Conservation (phyloP, 2,797 vertebrate genomes). For the Neosilurus hyrtlii region DNA sequence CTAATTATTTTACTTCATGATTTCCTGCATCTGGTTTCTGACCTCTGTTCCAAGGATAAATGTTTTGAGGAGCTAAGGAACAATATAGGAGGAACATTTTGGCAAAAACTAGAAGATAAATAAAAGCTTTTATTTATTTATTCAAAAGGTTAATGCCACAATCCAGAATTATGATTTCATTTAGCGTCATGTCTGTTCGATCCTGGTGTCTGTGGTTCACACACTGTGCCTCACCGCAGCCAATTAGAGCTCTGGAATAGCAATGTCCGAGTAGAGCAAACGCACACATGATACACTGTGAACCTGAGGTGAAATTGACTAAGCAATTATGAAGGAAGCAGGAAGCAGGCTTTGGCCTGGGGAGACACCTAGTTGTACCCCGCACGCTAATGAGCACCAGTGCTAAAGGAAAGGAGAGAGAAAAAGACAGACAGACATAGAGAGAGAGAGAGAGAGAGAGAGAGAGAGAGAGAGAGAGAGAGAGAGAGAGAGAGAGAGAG, state of each 20-base stretch:
- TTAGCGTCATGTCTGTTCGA: constrained; percentile 8
- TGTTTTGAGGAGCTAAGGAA: constrained; percentile 1
- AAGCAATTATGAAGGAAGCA: constrained; percentile 63
- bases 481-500: constrained; percentile 26
- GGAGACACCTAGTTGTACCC: constrained; percentile 38
- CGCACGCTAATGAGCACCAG: constrained; percentile 54
- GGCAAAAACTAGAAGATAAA: neutral
- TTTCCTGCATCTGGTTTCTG: neutral
- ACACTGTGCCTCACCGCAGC: constrained; percentile 46
- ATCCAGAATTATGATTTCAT: constrained; percentile 40
- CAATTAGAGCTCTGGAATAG: constrained; percentile 56
- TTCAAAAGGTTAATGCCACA: constrained; percentile 38
- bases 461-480: neutral
- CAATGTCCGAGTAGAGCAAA: constrained; percentile 22
- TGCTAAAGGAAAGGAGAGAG: constrained; percentile 6
- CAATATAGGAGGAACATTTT: neutral
- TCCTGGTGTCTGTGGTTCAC: constrained; percentile 27
- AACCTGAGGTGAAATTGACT: constrained; percentile 59
- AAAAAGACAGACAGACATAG: constrained; percentile 17
- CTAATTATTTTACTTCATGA: neutral
- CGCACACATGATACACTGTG: constrained; percentile 42
- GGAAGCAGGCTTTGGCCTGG: constrained; percentile 43
- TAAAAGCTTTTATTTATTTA: constrained; percentile 15
- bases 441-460: constrained; percentile 6
- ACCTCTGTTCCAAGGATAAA: neutral